Conservation (phyloP, 2,113 vertebrate genomes). For the Neotragus pygmaeus region DNA sequence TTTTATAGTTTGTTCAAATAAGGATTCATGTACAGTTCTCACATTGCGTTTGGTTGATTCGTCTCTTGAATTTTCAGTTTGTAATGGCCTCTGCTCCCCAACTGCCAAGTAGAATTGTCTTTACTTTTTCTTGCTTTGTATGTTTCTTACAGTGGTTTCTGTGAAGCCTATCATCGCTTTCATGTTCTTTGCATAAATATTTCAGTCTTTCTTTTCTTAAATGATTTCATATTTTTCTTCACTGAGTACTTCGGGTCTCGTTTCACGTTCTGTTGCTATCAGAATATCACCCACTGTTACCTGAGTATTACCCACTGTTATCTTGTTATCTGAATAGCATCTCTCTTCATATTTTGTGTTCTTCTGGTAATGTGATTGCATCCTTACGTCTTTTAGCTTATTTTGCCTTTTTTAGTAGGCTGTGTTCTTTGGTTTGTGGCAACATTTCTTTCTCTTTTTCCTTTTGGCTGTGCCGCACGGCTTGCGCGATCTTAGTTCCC, state of each 20-base stretch:
- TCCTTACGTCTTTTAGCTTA: not conserved
- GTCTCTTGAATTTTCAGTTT: not conserved
- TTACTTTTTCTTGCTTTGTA: not conserved
- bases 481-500: not conserved
- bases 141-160: constrained; percentile 7
- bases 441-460: not conserved
- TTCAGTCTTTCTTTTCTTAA: not conserved
- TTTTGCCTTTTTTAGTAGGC: not conserved
- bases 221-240: not conserved
- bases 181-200: not conserved
- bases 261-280: not conserved
- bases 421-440: not conserved
- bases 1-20: not conserved
- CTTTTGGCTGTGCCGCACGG: not conserved
- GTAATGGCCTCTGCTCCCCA: not conserved
- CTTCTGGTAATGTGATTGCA: not conserved
- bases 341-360: not conserved
- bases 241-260: not conserved
- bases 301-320: not conserved
- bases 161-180: not conserved
- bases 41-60: not conserved
- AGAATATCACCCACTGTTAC: not conserved
- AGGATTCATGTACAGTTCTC: not conserved
- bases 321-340: not conserved
- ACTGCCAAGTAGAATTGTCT: not conserved